Conservation (phyloP, 2,888 invertebrate species). For the Epistrophe eligans region DNA sequence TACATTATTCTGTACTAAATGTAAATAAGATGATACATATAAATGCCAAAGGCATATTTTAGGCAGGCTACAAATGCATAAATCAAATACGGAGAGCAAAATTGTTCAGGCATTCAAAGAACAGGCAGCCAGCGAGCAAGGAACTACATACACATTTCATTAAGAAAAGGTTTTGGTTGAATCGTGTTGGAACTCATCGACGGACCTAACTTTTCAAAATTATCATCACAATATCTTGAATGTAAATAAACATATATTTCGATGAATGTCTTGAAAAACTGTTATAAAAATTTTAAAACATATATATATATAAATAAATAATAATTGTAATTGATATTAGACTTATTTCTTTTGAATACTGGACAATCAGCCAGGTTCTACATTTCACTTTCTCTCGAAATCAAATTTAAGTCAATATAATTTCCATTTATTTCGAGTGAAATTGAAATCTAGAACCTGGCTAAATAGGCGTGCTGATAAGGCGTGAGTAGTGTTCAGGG, state of each 20-base stretch:
- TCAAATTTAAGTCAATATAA: no score
- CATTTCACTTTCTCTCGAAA: no score
- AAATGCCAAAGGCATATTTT: constrained; percentile 39
- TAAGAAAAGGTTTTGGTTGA: constrained; percentile 28
- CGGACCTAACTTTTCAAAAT: constrained; percentile 62
- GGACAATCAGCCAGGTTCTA: no score
- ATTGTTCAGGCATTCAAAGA: constrained; percentile 29
- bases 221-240: constrained; percentile 60
- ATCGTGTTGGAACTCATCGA: constrained; percentile 13
- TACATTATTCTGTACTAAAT: constrained; percentile 73
- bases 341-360: not conserved
- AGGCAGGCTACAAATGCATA: constrained; percentile 20
- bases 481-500: not conserved
- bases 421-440: no score
- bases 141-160: constrained; percentile 55
- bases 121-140: constrained; percentile 30
- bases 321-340: constrained; percentile 31
- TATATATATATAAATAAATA: constrained; percentile 60
- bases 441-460: no score
- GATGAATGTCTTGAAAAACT: constrained; percentile 63
- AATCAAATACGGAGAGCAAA: constrained; percentile 17
- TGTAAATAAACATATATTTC: constrained; percentile 71
- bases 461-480: no score
- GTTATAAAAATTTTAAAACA: constrained; percentile 45
- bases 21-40: constrained; percentile 67